Base-by-base conservation (phyloP, 2,113 vertebrate genomes). In the Hucho hucho region DNA sequence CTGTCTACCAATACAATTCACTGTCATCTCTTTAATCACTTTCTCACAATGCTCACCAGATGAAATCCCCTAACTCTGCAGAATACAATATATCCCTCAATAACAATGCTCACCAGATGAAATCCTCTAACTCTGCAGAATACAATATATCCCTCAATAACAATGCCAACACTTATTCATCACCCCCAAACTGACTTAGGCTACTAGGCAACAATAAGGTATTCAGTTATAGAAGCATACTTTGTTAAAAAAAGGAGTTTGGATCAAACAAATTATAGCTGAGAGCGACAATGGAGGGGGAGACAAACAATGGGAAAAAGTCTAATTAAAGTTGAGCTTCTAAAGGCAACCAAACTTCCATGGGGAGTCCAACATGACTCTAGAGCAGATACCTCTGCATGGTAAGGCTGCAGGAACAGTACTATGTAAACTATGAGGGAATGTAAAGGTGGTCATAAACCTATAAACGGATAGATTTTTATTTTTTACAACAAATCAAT, bases 11-110 rank as follows among this genome's bases (percentile, higher is more conserved):
- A 61, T 61, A 61, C 20, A 61, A 61, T 61, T 61, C 58, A 61
- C 58, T 61, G 58, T 61, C 58, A 61, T 61, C 58, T 61, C 58
- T 61, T 61, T 22, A 61, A 61, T 61, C 58, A 61, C 58, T 61
- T 61, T 61, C 58, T 61, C 58, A 61, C 58, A 61, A 61, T 61
- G 58, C 14, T 59, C 64, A 5, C 9, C 59, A 70, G 29, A 80
- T 80, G 66, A 81, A 78, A 82, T 59, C 46, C 73, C 71, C 79
- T 58, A 70, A 58, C 24, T 12, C 75, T 71, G 64, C 70, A 70
- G 80, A 87, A 86, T 85, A 88, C 84, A 89, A 88, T 86, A 86
- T 58, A 81, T 83, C 75, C 69, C 79, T 87, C 88, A 86, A 87
- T 86, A 87, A 79, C 65, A 3, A 79, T 84, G 90, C 81, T 59